Base-by-base conservation (phyloP, 2,888 invertebrate species). In the Pteria penguin region DNA sequence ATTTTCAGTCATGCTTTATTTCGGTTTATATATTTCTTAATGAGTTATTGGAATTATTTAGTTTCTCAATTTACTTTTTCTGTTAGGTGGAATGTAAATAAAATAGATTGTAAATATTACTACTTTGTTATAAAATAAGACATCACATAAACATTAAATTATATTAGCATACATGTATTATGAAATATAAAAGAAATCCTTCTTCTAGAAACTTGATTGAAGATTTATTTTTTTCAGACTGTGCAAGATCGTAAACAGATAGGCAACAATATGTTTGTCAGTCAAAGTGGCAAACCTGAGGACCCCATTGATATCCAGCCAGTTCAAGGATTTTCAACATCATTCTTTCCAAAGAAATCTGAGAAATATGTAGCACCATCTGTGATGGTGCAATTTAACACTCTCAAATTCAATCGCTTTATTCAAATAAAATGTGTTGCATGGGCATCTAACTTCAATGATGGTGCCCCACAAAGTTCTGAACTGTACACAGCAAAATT, bases 361-460 rank as follows among this genome's bases (percentile, higher is more conserved):
- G 54, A 70, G 1, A 33, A 72, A 4, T 82, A 84, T 72, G 70
- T 84, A 5, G 22, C 63, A 14, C 86, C 86, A 14, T 80, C 80
- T 4, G 84, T 84, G 27, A 84, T 85, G 84, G 83, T 85, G 0
- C 79, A 84, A 57, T 85, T 86, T 63, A 84, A 82, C 69, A 70
- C 79, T 2, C 4, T 84, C 4, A 58, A 66, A 27, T 77, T 75
- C 4, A 65, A 75, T 58, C 71, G 67, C 27, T 69, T 71, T 3
- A 72, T 84, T 18, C 70, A 78, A 18, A 72, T 86, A 45, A 79
- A 75, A 52, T 86, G 86, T 72, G 80, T 76, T 26, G 84, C 84
- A 0, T 86, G 84, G 84, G 84, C 79, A 2, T 54, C 80, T 65
- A 84, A 80, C 72, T 82, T 83, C 66, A 81, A 84, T 55, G 68